Evolutionary conservation across 2,888 invertebrate genomes (phyloP).

Genomic region (Julus scandinavius): DNA sequence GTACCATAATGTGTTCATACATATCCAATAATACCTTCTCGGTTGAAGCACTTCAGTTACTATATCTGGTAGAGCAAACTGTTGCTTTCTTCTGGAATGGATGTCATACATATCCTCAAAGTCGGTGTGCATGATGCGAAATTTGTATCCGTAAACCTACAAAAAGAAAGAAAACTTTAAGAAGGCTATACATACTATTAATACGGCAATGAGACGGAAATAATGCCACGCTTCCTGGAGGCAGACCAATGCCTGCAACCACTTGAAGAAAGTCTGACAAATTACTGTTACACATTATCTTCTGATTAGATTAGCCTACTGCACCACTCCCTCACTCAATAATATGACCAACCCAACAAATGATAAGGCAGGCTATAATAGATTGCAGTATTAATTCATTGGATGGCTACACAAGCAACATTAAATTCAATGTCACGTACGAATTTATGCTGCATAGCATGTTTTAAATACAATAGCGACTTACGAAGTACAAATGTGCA

Average conservation of each 20-base stretch:
- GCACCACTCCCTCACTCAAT: slow-evolving; percentile 5
- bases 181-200: background rate
- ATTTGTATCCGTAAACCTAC: background rate
- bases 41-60: background rate
- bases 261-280: background rate
- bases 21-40: background rate
- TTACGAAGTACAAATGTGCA: background rate
- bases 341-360: background rate
- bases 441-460: background rate
- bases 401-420: background rate
- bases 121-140: background rate
- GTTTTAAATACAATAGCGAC: background rate
- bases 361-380: background rate
- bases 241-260: background rate
- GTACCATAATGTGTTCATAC: too few species aligned
- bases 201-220: background rate
- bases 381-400: background rate
- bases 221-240: background rate
- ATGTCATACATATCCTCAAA: background rate
- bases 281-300: slow-evolving; percentile 8
- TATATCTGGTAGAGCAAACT: background rate
- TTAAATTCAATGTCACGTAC: slow-evolving; percentile 29
- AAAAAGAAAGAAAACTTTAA: background rate
- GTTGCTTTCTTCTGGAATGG: background rate
- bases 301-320: slow-evolving; percentile 10